Conservation (phyloP, 2,113 vertebrate genomes). For the Eolophus roseicapilla region DNA sequence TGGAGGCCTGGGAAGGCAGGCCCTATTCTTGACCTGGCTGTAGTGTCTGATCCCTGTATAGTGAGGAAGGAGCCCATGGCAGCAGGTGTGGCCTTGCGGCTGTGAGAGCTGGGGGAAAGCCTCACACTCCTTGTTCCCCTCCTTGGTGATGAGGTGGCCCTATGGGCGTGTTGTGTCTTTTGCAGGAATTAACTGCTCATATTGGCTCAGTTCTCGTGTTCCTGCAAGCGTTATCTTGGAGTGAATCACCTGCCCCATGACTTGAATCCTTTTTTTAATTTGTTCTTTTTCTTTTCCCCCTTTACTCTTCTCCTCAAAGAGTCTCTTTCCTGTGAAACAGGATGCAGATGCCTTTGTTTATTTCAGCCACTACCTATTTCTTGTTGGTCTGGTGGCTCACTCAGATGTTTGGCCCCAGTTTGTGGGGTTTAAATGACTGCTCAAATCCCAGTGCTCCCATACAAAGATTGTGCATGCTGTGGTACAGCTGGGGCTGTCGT, state of each 20-base stretch:
- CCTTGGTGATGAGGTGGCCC: no score
- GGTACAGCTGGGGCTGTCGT: background rate
- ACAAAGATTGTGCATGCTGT: rapidly evolving
- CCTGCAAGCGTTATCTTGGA: background rate
- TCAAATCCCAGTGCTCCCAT: background rate
- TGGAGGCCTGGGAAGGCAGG: rapidly evolving
- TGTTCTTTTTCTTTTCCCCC: background rate
- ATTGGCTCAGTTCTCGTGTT: background rate
- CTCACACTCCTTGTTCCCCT: rapidly evolving
- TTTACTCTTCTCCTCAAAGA: background rate
- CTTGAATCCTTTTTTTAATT: background rate
- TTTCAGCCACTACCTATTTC: background rate
- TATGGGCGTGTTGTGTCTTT: rapidly evolving
- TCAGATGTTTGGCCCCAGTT: background rate
- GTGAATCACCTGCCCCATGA: background rate
- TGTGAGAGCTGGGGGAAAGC: rapidly evolving
- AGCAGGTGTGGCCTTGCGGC: rapidly evolving
- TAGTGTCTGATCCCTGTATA: rapidly evolving
- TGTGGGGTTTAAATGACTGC: background rate
- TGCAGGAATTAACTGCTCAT: background rate
- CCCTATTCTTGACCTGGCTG: rapidly evolving
- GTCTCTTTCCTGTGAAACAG: constrained; percentile 15
- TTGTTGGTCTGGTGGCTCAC: background rate
- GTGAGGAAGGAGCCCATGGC: rapidly evolving
- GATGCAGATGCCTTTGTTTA: constrained; percentile 14